Evolutionary conservation across 1,140 invertebrate species (phyloP).

Genomic region (Phortica variegata): DNA sequence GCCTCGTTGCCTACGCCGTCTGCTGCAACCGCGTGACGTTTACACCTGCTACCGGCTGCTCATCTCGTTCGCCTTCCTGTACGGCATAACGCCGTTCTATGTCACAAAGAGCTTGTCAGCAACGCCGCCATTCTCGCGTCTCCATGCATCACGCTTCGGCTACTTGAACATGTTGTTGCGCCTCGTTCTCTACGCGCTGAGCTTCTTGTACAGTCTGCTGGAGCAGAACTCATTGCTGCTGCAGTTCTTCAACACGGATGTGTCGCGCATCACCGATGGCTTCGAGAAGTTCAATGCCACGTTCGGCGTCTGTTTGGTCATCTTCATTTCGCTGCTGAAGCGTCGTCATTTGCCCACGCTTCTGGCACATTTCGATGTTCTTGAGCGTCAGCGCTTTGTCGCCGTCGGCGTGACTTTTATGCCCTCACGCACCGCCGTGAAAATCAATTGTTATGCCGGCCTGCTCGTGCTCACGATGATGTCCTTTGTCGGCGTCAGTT

Average conservation of each 20-base stretch:
- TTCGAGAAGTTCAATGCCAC: constrained; percentile 36
- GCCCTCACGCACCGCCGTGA: constrained; percentile 13
- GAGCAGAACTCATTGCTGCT: constrained; percentile 11
- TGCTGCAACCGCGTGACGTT: constrained; percentile 17
- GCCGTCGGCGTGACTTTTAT: constrained; percentile 29
- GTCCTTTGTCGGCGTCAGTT: constrained; percentile 10
- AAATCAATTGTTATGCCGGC: constrained; percentile 15
- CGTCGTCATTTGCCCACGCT: constrained; percentile 13
- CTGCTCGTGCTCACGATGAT: constrained; percentile 6
- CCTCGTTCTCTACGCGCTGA: constrained; percentile 15
- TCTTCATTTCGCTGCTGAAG: constrained; percentile 13
- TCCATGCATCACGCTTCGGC: constrained; percentile 14
- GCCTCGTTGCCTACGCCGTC: constrained; percentile 14
- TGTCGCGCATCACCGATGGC: constrained; percentile 22
- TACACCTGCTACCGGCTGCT: constrained; percentile 30
- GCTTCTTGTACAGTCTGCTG: constrained; percentile 7
- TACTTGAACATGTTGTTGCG: constrained; percentile 20
- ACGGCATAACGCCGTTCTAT: constrained; percentile 32
- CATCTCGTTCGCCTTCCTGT: constrained; percentile 16
- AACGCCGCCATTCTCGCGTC: not conserved
- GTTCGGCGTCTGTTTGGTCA: constrained; percentile 15
- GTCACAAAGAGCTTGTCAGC: no score
- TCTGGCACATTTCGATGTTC: constrained; percentile 10
- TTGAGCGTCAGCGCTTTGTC: constrained; percentile 23
- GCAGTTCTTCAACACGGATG: constrained; percentile 14